These are phyloP conservation scores for Carabus problematicus DNA, from an alignment of 2,888 invertebrate genomes.

Conservation along the genomic window DNA sequence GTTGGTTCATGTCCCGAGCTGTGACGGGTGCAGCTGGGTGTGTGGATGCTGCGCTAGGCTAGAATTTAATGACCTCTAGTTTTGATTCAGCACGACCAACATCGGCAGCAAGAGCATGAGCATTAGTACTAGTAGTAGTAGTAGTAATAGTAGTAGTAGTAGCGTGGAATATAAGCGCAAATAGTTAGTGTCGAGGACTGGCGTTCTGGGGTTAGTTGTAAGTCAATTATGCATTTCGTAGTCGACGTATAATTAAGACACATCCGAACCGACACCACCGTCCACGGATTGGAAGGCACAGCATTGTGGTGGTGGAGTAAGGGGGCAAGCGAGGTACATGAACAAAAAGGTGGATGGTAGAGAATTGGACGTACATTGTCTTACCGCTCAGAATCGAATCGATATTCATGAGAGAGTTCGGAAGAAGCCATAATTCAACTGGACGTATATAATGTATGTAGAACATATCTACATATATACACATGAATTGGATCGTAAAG, in stretches of 20 bases:
- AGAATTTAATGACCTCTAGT: constrained; percentile 13
- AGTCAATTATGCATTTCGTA: constrained; percentile 35
- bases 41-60: constrained; percentile 10
- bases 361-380: constrained; percentile 2
- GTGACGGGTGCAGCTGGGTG: no score
- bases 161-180: not conserved
- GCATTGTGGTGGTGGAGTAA: no score
- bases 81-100: constrained; percentile 16
- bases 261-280: not conserved
- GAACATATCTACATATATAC: no score
- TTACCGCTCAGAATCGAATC: not conserved
- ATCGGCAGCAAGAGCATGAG: no score
- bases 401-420: no score
- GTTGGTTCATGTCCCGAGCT: not conserved
- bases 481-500: no score
- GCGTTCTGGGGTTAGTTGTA: constrained; percentile 32
- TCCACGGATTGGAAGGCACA: no score
- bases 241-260: constrained; percentile 34
- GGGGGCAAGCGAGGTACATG: no score
- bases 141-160: no score
- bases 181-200: constrained; percentile 29
- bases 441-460: no score
- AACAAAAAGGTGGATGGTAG: not conserved
- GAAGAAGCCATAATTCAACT: no score
- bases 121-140: no score